A percentile compares a stretch with the other conserved stretches of the same genome.
phyloP scores from a whole-genome alignment of 1,140 invertebrate genomes.

The Thaumatotibia leucotreta region DNA sequence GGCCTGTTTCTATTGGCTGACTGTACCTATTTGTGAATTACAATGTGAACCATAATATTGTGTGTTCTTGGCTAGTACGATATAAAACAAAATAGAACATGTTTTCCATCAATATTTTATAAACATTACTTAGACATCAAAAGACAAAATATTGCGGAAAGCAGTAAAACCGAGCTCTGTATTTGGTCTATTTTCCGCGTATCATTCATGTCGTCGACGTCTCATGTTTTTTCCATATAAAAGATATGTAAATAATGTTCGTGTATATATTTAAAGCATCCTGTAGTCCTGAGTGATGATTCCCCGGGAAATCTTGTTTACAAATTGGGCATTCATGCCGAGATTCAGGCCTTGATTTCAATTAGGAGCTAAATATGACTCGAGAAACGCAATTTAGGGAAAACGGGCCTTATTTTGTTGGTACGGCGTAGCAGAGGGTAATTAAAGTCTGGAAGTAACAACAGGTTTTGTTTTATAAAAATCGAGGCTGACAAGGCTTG shows the following conservation, averaged over 20 bases:
- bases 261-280: neutral
- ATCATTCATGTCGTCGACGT: neutral
- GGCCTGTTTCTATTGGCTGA: no score
- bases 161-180: neutral
- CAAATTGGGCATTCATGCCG: conserved; percentile 6
- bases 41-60: no score
- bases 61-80: no score
- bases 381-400: neutral
- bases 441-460: neutral
- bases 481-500: no score
- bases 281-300: neutral
- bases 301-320: neutral
- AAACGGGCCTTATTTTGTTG: neutral
- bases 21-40: no score
- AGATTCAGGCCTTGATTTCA: neutral
- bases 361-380: neutral
- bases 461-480: neutral
- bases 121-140: neutral
- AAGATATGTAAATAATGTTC: neutral
- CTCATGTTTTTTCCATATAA: neutral
- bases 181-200: neutral
- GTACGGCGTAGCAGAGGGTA: neutral
- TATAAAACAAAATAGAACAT: no score
- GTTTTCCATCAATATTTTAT: neutral
- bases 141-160: neutral